Evolutionary conservation across 1,140 invertebrate genomes (phyloP).

Genomic region (Cryptotermes secundus): DNA sequence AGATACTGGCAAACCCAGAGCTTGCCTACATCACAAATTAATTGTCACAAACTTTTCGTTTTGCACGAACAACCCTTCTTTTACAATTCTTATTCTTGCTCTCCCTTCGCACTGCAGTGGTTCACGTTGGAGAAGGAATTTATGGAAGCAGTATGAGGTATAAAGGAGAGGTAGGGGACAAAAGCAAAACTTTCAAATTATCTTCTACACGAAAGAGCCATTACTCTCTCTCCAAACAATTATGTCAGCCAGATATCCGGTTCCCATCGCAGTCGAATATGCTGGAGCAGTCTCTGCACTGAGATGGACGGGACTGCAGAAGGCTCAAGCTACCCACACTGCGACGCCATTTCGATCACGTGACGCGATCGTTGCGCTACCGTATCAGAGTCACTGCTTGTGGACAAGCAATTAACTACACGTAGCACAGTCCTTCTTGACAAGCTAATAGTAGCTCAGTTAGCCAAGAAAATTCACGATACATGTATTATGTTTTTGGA

Average conservation of each 20-base stretch:
- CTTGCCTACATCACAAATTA: neutral
- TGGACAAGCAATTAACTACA: too few species aligned
- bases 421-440: too few species aligned
- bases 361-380: too few species aligned
- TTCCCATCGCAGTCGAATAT: neutral
- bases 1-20: neutral
- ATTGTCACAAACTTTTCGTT: neutral
- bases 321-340: too few species aligned
- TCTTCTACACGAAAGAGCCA: neutral
- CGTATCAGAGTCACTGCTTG: too few species aligned
- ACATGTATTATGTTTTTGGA: too few species aligned
- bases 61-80: neutral
- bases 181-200: slow-evolving; percentile 2
- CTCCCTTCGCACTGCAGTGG: neutral
- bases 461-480: too few species aligned
- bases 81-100: neutral
- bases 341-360: too few species aligned
- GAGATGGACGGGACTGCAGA: neutral
- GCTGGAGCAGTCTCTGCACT: neutral
- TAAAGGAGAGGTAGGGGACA: neutral
- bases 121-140: neutral
- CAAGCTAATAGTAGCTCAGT: too few species aligned
- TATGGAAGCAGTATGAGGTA: neutral
- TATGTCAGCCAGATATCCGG: neutral
- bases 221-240: neutral